Percentiles rank a stretch among this genome's conserved stretches.
Evolutionary conservation across 2,797 vertebrate species (phyloP).

Genomic region (Lutjanus campechanus): DNA sequence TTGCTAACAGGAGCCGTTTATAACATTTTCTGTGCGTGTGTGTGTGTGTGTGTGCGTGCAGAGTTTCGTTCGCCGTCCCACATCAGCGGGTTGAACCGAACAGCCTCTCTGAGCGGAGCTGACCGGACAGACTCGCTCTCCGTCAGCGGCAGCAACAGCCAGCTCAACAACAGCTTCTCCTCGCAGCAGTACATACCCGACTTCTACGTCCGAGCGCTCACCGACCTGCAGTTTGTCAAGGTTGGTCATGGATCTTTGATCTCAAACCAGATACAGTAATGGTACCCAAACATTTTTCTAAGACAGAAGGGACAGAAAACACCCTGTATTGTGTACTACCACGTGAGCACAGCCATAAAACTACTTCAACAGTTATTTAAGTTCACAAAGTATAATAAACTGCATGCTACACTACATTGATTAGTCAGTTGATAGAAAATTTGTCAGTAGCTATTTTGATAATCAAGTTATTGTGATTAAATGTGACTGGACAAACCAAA

Average conservation of each 20-base stretch:
- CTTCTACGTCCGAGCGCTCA: slow-evolving; percentile 93
- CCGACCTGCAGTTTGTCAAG: slow-evolving; percentile 94
- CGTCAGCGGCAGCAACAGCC: slow-evolving; percentile 88
- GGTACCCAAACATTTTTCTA: no score
- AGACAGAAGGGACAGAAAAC: no score
- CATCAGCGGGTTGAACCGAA: slow-evolving; percentile 89
- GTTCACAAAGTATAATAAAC: no score
- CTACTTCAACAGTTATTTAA: no score
- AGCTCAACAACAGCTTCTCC: slow-evolving; percentile 83
- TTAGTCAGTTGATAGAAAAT: no score
- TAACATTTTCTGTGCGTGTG: slow-evolving; percentile 9
- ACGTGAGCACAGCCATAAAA: no score
- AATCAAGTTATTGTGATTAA: no score
- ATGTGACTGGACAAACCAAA: no score
- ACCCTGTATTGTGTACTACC: no score
- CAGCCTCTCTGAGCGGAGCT: slow-evolving; percentile 88
- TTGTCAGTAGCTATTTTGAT: no score
- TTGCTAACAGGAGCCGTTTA: background rate
- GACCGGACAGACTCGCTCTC: slow-evolving; percentile 86
- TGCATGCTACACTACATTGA: no score
- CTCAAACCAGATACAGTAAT: background rate
- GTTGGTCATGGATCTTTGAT: slow-evolving; percentile 65
- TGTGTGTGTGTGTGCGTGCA: slow-evolving; percentile 59
- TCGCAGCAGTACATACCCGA: slow-evolving; percentile 90
- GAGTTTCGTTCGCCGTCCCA: slow-evolving; percentile 91